Conservation (phyloP, 2,797 vertebrate genomes). For the Pempheris klunzingeri region DNA sequence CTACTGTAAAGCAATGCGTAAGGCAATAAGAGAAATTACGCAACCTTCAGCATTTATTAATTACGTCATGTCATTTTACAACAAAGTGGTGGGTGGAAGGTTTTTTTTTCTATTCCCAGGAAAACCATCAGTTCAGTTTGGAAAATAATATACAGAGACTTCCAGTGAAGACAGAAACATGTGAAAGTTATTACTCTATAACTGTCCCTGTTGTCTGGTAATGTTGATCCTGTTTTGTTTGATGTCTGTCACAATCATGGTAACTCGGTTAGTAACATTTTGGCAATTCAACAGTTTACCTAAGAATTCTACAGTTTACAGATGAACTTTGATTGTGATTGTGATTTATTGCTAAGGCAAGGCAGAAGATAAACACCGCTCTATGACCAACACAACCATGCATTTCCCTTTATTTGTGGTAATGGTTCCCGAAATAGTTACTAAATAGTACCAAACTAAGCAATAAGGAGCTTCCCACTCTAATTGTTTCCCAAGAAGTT, state of each 20-base stretch:
- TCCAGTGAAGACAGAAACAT: neutral
- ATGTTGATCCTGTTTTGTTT: neutral
- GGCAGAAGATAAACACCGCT: neutral
- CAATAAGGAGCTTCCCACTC: neutral
- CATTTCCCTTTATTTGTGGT: conserved; percentile 1
- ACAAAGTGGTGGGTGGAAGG: neutral
- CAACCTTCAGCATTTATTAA: neutral
- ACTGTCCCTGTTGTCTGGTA: neutral
- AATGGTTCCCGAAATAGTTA: neutral
- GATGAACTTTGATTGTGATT: neutral
- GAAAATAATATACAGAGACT: neutral
- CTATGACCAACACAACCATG: neutral
- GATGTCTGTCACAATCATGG: conserved; percentile 23
- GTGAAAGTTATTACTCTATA: neutral
- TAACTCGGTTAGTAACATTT: neutral
- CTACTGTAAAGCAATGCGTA: no score
- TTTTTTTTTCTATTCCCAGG: conserved; percentile 1
- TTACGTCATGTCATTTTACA: conserved; percentile 10
- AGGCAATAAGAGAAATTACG: neutral
- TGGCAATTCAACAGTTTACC: neutral
- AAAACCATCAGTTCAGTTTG: neutral
- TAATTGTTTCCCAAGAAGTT: neutral
- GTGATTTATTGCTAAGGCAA: neutral
- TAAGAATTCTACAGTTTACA: neutral
- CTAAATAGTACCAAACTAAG: neutral